phyloP scores from a whole-genome alignment of 2,888 invertebrate genomes.

The Lampropteryx suffumata region DNA sequence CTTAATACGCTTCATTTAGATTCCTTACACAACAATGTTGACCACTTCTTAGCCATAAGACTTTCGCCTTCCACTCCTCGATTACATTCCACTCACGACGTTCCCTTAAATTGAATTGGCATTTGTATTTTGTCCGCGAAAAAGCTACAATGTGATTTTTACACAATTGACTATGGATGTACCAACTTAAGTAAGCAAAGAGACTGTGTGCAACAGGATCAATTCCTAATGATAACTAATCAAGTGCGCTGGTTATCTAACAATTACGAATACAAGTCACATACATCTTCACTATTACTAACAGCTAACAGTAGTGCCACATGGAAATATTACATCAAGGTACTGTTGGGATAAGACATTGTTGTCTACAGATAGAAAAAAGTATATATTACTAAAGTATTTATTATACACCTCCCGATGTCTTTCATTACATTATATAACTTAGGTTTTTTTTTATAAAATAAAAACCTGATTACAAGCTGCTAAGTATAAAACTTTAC shows the following conservation, averaged over 20 bases:
- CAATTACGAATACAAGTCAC: slow-evolving; percentile 60
- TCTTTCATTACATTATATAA: slow-evolving; percentile 63
- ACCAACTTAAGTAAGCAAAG: slow-evolving; percentile 32
- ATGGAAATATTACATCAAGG: slow-evolving; percentile 47
- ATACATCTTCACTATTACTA: slow-evolving; percentile 56
- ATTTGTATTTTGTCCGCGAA: slow-evolving; percentile 23
- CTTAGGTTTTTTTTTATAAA: slow-evolving; percentile 60
- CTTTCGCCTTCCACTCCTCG: slow-evolving; percentile 33
- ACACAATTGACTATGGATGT: slow-evolving; percentile 20
- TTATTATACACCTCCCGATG: slow-evolving; percentile 74
- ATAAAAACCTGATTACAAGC: slow-evolving; percentile 77
- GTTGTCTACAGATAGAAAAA: slow-evolving; percentile 56
- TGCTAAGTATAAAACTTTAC: slow-evolving; percentile 73
- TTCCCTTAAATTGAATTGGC: slow-evolving; percentile 32
- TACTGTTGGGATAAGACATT: slow-evolving; percentile 48
- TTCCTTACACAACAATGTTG: slow-evolving; percentile 51
- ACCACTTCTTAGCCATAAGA: slow-evolving; percentile 55
- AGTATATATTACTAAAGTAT: slow-evolving; percentile 67
- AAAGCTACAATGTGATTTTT: slow-evolving; percentile 15
- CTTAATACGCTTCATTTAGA: slow-evolving; percentile 58
- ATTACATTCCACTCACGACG: slow-evolving; percentile 28
- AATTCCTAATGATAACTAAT: slow-evolving; percentile 61
- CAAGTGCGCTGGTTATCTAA: slow-evolving; percentile 56
- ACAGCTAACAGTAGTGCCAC: slow-evolving; percentile 47
- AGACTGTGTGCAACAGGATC: slow-evolving; percentile 57